Evolutionary conservation across 2,113 vertebrate species (phyloP).

Genomic region (Axis porcinus): DNA sequence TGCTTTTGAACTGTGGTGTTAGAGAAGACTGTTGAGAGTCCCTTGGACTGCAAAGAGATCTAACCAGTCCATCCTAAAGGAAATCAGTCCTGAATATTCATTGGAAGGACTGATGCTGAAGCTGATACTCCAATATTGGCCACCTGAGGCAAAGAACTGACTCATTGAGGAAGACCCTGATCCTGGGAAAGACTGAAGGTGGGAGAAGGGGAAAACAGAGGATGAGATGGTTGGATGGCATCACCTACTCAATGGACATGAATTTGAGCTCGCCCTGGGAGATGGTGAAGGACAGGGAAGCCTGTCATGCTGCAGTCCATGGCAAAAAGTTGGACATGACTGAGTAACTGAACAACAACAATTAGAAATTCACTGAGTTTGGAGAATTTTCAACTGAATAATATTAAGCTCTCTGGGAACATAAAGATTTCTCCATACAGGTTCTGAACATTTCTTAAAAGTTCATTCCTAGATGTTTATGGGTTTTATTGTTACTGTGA

Average conservation of each 20-base stretch:
- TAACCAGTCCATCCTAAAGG: background rate
- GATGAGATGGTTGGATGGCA: background rate
- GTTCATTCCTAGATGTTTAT: background rate
- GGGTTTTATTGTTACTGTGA: background rate
- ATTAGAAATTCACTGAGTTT: background rate
- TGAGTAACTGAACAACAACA: background rate
- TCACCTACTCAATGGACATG: background rate
- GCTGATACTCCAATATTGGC: background rate
- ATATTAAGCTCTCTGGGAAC: background rate
- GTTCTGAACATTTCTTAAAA: background rate
- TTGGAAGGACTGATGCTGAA: background rate
- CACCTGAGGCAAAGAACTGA: background rate
- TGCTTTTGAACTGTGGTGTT: background rate
- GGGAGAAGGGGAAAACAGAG: background rate
- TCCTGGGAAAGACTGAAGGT: background rate
- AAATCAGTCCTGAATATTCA: background rate
- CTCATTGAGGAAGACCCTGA: background rate
- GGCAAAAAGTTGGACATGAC: background rate
- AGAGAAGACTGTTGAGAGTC: background rate
- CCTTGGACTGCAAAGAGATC: background rate
- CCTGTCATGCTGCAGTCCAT: background rate
- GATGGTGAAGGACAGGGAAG: background rate
- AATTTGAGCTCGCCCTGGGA: background rate
- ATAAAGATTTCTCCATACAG: background rate
- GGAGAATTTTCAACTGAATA: background rate